phyloP scores from a whole-genome alignment of 2,888 invertebrate genomes.

The Melanotus villosus region DNA sequence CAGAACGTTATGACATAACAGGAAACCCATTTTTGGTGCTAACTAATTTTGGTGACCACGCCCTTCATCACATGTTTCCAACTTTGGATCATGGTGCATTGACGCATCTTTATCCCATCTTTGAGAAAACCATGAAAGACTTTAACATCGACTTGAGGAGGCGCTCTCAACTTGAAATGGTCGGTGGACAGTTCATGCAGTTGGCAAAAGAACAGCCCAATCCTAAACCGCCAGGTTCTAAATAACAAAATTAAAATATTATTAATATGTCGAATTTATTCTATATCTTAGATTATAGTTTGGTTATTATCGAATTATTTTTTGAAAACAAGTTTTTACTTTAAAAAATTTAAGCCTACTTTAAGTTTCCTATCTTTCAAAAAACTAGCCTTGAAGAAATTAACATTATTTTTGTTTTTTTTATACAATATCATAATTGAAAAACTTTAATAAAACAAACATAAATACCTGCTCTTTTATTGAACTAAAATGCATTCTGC shows the following conservation, averaged over 20 bases:
- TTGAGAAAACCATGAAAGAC: conserved; percentile 76
- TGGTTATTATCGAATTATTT: too few species aligned
- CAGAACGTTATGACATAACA: conserved; percentile 79
- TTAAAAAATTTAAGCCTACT: too few species aligned
- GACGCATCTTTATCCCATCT: conserved; percentile 75
- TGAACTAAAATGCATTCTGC: too few species aligned
- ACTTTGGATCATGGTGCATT: conserved; percentile 84
- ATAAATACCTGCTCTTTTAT: background rate
- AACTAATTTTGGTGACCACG: conserved; percentile 84
- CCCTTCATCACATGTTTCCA: conserved; percentile 86
- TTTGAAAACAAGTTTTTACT: too few species aligned
- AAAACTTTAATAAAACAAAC: too few species aligned
- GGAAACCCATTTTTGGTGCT: conserved; percentile 78
- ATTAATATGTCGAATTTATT: too few species aligned
- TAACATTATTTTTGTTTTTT: too few species aligned
- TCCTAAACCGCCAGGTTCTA: conserved; percentile 51
- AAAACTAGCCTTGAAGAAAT: too few species aligned
- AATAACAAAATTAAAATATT: background rate
- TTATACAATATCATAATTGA: too few species aligned
- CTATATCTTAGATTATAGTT: too few species aligned
- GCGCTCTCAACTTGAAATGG: conserved; percentile 72
- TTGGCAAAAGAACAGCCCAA: conserved; percentile 70
- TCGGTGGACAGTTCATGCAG: conserved; percentile 79
- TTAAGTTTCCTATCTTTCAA: too few species aligned
- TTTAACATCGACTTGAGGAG: conserved; percentile 72